Base-by-base conservation (phyloP, 2,888 invertebrate species). In the Dioctria rufipes region DNA sequence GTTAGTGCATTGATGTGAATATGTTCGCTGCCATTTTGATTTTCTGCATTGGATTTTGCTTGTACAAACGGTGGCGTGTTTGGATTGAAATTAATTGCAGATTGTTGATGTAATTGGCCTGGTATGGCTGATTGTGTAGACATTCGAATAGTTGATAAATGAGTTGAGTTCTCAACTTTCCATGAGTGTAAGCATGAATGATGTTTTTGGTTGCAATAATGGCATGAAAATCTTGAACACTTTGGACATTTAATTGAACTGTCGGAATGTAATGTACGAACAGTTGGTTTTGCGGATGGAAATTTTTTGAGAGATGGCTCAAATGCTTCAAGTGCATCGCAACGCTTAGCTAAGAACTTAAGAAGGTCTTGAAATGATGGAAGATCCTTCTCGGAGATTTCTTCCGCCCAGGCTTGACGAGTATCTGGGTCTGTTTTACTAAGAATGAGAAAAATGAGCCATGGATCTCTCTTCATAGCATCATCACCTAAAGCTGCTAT, bases 241-340 rank as follows among this genome's bases (percentile, higher is more conserved):
- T 39, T 65, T 5, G n/a, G 4, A 40, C 65, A 65, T 9, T n/a
- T 65, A 5, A 5, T 2, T 5, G 37, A 39, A 5, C 25, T 39
- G 1, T 9, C 5, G 9, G 37, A 4, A 40, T 39, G 40, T 65
- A 39, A 39, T 5, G 6, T 65, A 1, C 8, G 8, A 37, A 65
- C 3, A 11, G 25, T 40, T 66, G 6, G 8, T 4, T 4, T 40
- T 40, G 25, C 42, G 40, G 8, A n/a, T 11, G 11, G 25, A 25
- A 25, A 25, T 42, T 66, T 40, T 42, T 11, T 66, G 11, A 9
- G 9, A 9, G 40, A 42, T 8, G 11, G 5, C 8, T 60, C 54
- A 40, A 63, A 65, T 13, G 37, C 25, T n/a, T 65, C 51, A 13
- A 51, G 37, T 4, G 65, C 78, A 25, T 77, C 75, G 37, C 75